Evolutionary conservation across 2,113 vertebrate genomes (phyloP).

Genomic region (Megaceryle maxima): DNA sequence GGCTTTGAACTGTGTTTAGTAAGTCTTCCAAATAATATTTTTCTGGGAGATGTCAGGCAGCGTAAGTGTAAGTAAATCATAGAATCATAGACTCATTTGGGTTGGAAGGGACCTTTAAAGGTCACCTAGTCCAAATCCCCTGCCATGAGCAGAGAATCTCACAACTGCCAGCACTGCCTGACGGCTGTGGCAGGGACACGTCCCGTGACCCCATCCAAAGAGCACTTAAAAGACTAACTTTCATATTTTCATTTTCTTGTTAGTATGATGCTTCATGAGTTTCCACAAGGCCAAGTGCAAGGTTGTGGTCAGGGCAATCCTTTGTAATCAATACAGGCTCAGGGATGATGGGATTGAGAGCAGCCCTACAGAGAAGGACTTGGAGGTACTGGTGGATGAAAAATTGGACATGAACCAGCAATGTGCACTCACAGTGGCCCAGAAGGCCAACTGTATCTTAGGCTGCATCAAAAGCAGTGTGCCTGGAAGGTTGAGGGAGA

Average conservation of each 20-base stretch:
- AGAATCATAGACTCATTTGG: background rate
- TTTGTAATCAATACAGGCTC: too few species aligned
- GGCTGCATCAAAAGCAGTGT: too few species aligned
- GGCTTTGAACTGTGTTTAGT: background rate
- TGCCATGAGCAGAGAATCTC: background rate
- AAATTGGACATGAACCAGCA: too few species aligned
- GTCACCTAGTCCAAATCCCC: background rate
- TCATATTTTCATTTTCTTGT: background rate
- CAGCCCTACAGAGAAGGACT: too few species aligned
- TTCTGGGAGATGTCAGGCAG: background rate
- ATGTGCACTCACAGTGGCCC: too few species aligned
- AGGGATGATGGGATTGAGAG: too few species aligned
- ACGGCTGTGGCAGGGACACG: background rate
- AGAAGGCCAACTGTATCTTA: too few species aligned
- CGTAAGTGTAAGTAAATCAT: background rate
- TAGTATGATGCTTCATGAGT: background rate
- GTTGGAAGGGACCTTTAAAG: background rate
- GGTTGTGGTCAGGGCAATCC: too few species aligned
- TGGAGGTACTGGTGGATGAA: too few species aligned
- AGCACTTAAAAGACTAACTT: background rate
- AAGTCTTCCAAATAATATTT: background rate
- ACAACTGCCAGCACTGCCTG: background rate
- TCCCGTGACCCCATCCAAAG: background rate
- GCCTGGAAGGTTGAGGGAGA: too few species aligned
- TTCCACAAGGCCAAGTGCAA: too few species aligned